Base-by-base conservation (phyloP, 2,888 invertebrate species). In the Eupithecia abbreviata region DNA sequence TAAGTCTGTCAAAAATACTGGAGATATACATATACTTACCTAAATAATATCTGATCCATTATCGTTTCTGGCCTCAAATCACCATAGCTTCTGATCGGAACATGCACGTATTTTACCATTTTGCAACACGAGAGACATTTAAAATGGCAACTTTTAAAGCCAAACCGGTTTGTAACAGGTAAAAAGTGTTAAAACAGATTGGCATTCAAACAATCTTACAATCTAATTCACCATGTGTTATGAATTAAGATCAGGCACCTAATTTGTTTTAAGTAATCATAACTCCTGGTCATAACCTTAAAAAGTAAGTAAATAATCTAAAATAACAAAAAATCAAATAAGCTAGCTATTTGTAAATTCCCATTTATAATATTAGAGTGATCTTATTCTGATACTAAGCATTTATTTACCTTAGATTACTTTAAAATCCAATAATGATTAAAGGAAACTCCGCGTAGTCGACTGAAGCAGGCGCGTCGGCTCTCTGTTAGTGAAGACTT, bases 401-500 rank as follows among this genome's bases (percentile, higher is more conserved):
- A n/a, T 55, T n/a, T 7, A 55, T n/a, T 55, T 55, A 55, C n/a
- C n/a, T n/a, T 51, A 2, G 15, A 55, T 55, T 18, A 58, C 3
- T 58, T 58, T 18, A 9, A 58, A 62, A 62, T 62, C 62, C 62
- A 30, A 30, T 62, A 62, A 62, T 30, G 62, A 62, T 4, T 4
- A 30, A 62, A 62, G 62, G 62, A 62, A 62, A 30, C 9, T 62
- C 62, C 4, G 12, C 30, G n/a, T n/a, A 55, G n/a, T 58, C 42
- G 15, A 41, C 66, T 42, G 66, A 66, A 42, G 42, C 42, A 4
- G 5, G 15, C 10, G 42, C 41, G 9, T 7, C 13, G 9, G 42
- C 66, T 66, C 10, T 10, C 6, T 66, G 13, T 66, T 41, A 42
- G 69, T 70, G 47, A 71, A 71, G 70, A 67, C n/a, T 73, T 73